A percentile compares a stretch with the other conserved stretches of the same genome.
phyloP scores from a whole-genome alignment of 92 coral and sea anemone genomes.

The Phymanthus crucifer region DNA sequence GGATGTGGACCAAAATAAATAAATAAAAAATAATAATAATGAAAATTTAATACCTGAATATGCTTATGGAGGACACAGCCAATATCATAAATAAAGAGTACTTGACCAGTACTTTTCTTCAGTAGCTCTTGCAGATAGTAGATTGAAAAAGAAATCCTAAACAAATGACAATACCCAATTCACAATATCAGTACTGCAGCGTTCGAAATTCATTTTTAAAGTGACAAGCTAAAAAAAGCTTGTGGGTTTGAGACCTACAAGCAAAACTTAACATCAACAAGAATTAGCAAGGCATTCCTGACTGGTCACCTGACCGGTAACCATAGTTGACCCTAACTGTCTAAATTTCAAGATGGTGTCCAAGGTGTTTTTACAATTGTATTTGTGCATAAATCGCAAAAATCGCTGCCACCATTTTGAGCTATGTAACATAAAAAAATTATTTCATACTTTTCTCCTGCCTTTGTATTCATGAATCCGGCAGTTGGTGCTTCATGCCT shows the following conservation, averaged over 20 bases:
- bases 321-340: too few species aligned
- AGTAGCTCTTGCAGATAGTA: conserved; percentile 7
- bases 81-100: neutral
- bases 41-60: neutral
- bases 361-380: too few species aligned
- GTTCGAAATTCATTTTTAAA: too few species aligned
- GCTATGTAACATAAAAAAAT: neutral
- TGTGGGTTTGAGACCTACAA: too few species aligned
- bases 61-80: conserved; percentile 3
- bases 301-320: too few species aligned
- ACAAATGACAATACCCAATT: neutral
- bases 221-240: too few species aligned
- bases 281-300: too few species aligned
- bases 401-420: too few species aligned
- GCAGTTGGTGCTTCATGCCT: conserved; percentile 28
- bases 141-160: conserved; percentile 23
- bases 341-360: too few species aligned
- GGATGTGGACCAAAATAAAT: neutral
- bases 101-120: neutral
- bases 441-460: conserved; percentile 20
- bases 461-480: conserved; percentile 23
- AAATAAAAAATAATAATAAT: too few species aligned
- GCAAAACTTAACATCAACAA: too few species aligned
- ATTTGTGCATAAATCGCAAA: too few species aligned
- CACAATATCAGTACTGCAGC: neutral